Conservation (phyloP, 2,888 invertebrate species). For the Erannis defoliaria region DNA sequence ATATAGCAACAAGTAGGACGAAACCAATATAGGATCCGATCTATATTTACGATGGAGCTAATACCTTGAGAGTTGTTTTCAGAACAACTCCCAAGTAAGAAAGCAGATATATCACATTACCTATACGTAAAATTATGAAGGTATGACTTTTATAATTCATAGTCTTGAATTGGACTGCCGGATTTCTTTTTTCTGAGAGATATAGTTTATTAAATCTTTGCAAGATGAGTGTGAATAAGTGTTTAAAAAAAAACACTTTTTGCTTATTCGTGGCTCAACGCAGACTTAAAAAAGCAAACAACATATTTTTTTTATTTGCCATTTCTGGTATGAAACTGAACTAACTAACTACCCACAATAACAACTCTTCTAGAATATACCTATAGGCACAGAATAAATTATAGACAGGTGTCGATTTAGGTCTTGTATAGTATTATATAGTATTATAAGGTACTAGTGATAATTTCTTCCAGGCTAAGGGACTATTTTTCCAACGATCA, state of each 20-base stretch:
- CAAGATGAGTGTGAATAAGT: no score
- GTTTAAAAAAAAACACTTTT: no score
- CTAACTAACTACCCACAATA: slow-evolving; percentile 18
- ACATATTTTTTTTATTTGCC: no score
- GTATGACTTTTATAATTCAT: no score
- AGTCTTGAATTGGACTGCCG: no score
- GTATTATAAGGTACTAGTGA: slow-evolving; percentile 2
- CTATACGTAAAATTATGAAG: neutral
- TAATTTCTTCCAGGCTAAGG: slow-evolving; percentile 23
- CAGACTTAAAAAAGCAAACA: slow-evolving; percentile 44
- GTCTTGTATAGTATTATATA: neutral
- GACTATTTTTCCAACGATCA: no score
- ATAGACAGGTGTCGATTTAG: slow-evolving; percentile 36
- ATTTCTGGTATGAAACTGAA: no score
- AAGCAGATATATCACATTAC: neutral
- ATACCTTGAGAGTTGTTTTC: slow-evolving; percentile 13
- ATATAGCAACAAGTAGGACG: slow-evolving; percentile 26
- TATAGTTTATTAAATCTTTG: no score
- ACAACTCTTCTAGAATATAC: slow-evolving; percentile 35
- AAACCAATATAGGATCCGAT: slow-evolving; percentile 24
- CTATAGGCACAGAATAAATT: no score
- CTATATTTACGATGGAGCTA: slow-evolving; percentile 17
- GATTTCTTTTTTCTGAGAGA: neutral
- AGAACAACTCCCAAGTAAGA: neutral
- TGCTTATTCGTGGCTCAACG: no score